phyloP scores from a whole-genome alignment of 2,113 vertebrate species.

The Helogale parvula region DNA sequence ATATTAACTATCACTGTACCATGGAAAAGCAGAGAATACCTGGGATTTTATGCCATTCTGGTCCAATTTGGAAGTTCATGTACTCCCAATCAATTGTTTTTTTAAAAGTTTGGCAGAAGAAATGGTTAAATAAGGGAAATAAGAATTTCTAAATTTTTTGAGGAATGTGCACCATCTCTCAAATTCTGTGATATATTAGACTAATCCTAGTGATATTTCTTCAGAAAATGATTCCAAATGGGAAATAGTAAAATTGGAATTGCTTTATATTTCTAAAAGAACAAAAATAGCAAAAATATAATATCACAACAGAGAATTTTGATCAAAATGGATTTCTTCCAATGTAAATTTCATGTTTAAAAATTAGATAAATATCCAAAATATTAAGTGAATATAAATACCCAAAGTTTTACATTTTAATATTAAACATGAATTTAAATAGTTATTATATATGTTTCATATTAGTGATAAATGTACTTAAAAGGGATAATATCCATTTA shows the following conservation, averaged over 20 bases:
- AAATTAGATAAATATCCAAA: neutral
- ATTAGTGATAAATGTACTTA: neutral
- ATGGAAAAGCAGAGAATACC: neutral
- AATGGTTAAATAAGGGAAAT: neutral
- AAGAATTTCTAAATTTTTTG: neutral
- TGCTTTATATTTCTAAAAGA: neutral
- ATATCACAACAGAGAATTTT: neutral
- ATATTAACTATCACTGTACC: neutral
- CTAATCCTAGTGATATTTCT: neutral
- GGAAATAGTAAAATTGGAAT: neutral
- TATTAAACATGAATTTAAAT: neutral
- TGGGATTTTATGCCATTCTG: neutral
- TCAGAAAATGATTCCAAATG: neutral
- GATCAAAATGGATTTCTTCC: neutral
- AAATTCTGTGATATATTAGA: neutral
- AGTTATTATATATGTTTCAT: neutral
- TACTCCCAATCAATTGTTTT: neutral
- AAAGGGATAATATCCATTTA: neutral
- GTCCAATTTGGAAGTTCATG: neutral
- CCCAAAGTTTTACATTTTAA: neutral
- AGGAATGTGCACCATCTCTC: neutral
- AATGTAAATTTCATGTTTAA: neutral
- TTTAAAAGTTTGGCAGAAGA: neutral
- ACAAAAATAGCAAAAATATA: neutral
- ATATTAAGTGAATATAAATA: neutral